Evolutionary conservation across 2,888 invertebrate genomes (phyloP).

Genomic region (Pediacus dermestoides): DNA sequence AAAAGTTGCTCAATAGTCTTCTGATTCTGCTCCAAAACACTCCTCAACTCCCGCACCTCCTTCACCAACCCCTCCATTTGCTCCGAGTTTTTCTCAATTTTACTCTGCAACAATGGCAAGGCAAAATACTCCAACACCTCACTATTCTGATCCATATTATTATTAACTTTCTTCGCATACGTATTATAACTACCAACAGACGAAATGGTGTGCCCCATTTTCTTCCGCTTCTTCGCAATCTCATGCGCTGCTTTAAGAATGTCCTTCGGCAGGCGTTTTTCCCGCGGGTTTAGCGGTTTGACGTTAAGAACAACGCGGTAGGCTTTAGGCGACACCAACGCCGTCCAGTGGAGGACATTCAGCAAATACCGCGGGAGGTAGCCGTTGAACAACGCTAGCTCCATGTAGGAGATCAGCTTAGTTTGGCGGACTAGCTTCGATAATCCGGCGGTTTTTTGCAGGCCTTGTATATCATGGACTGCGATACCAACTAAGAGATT

Average conservation of each 20-base stretch:
- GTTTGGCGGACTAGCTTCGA: slow-evolving; percentile 82
- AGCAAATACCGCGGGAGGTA: slow-evolving; percentile 72
- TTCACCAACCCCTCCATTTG: slow-evolving; percentile 63
- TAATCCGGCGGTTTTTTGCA: slow-evolving; percentile 80
- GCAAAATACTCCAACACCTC: slow-evolving; percentile 42
- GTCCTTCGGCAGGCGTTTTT: slow-evolving; percentile 74
- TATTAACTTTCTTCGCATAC: slow-evolving; percentile 62
- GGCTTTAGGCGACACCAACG: slow-evolving; percentile 76
- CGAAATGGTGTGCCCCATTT: slow-evolving; percentile 66
- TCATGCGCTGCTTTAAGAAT: slow-evolving; percentile 78
- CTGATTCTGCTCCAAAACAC: slow-evolving; percentile 27
- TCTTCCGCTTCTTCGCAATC: slow-evolving; percentile 72
- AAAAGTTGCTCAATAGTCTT: slow-evolving; percentile 44
- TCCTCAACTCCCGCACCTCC: slow-evolving; percentile 64
- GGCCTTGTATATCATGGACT: slow-evolving; percentile 81
- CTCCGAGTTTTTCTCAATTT: slow-evolving; percentile 66
- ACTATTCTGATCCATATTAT: slow-evolving; percentile 50
- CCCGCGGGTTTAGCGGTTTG: slow-evolving; percentile 78
- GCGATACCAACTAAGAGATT: slow-evolving; percentile 83
- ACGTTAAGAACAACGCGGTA: slow-evolving; percentile 79
- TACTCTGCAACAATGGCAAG: slow-evolving; percentile 59
- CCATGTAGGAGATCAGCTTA: slow-evolving; percentile 82
- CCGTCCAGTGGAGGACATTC: slow-evolving; percentile 73
- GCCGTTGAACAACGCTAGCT: slow-evolving; percentile 75
- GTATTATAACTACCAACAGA: slow-evolving; percentile 62